Conservation (phyloP, 2,797 vertebrate species). For the Dromococcyx pavoninus region DNA sequence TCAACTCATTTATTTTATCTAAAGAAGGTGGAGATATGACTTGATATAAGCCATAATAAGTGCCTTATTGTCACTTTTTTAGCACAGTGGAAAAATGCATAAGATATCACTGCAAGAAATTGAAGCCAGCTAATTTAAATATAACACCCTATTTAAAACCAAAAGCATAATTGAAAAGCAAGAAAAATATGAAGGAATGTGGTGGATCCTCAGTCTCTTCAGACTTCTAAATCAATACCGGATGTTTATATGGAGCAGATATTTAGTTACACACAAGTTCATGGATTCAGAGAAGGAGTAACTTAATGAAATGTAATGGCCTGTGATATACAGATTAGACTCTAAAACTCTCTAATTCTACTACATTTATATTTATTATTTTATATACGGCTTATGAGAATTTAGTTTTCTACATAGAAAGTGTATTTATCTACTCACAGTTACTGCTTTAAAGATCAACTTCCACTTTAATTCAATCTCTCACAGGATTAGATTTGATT, state of each 20-base stretch:
- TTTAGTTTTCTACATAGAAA: background rate
- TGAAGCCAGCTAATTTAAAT: conserved; percentile 9
- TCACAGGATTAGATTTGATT: background rate
- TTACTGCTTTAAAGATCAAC: background rate
- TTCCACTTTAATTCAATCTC: conserved; percentile 12
- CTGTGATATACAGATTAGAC: background rate
- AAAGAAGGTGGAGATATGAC: background rate
- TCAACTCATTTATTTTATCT: conserved; percentile 1
- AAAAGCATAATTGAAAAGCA: background rate
- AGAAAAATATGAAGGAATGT: background rate
- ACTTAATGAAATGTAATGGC: background rate
- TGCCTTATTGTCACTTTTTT: background rate
- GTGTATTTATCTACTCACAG: background rate
- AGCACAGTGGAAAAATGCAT: background rate
- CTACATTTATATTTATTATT: background rate
- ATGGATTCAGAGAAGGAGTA: background rate
- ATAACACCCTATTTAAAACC: background rate
- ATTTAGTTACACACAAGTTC: background rate
- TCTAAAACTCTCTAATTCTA: background rate
- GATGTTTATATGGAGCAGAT: background rate
- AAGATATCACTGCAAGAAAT: background rate
- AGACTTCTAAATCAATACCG: background rate
- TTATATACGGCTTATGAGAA: background rate
- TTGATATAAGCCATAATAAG: background rate
- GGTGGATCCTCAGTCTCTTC: background rate